Percentiles rank a stretch among this genome's conserved stretches.
Evolutionary conservation across 2,888 invertebrate genomes (phyloP).

Genomic region (Deilephila elpenor): DNA sequence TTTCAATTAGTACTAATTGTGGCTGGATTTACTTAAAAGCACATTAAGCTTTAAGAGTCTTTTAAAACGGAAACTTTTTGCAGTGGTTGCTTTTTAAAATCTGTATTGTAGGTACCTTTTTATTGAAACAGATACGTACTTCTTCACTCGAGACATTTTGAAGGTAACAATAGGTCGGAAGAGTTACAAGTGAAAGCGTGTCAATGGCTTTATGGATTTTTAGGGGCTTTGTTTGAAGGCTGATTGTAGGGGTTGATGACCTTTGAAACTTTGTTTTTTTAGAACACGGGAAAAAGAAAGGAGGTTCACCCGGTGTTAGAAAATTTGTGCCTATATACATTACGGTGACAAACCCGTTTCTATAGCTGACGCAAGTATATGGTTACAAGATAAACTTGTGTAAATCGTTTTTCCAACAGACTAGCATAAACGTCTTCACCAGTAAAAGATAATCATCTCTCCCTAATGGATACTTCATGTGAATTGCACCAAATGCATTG

Average conservation of each 20-base stretch:
- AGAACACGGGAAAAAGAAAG: too few relatives aligned
- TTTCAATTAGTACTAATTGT: conserved; percentile 6
- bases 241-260: background rate
- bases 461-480: too few relatives aligned
- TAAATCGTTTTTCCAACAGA: too few relatives aligned
- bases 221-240: background rate
- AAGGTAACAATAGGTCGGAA: background rate
- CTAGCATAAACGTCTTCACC: too few relatives aligned
- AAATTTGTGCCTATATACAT: too few relatives aligned
- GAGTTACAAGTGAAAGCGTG: background rate
- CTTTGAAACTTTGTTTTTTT: too few relatives aligned
- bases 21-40: conserved; percentile 7
- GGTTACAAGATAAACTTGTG: too few relatives aligned
- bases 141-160: background rate
- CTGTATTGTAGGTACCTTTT: background rate
- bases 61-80: background rate
- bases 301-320: too few relatives aligned
- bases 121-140: background rate
- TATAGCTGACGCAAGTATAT: too few relatives aligned
- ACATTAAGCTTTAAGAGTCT: background rate
- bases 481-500: too few relatives aligned
- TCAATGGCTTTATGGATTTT: background rate
- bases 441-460: too few relatives aligned
- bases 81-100: background rate
- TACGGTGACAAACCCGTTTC: too few relatives aligned